These are phyloP conservation scores for Gnathonemus longibarbis DNA, from an alignment of 2,113 vertebrate genomes.

Conservation along the genomic window DNA sequence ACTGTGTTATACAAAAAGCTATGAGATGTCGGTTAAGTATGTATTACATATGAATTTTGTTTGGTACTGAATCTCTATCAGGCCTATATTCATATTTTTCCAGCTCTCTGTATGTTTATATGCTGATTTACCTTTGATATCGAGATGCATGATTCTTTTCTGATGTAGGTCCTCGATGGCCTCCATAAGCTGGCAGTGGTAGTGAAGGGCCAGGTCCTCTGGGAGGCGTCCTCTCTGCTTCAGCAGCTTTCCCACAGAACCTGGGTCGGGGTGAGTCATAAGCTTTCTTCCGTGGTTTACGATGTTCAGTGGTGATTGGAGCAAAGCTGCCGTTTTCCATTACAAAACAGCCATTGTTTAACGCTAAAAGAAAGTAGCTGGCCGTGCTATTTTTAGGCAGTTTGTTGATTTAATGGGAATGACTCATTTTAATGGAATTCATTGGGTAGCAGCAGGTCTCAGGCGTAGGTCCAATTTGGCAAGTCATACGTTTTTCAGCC, in stretches of 20 bases:
- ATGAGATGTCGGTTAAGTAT: not conserved
- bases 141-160: slow-evolving; percentile 76
- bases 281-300: not conserved
- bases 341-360: not conserved
- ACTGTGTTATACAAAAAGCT: not conserved
- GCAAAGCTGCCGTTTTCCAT: not conserved
- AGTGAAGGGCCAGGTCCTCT: slow-evolving; percentile 82
- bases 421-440: slow-evolving; percentile 2
- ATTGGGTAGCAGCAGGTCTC: not conserved
- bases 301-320: no score
- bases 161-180: slow-evolving; percentile 85
- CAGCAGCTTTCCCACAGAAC: slow-evolving; percentile 79
- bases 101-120: not conserved
- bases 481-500: no score
- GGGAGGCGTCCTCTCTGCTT: slow-evolving; percentile 69
- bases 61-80: not conserved
- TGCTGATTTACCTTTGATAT: slow-evolving; percentile 76
- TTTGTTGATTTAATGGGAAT: not conserved
- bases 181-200: slow-evolving; percentile 76
- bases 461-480: not conserved
- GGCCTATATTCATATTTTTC: not conserved
- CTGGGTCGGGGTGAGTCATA: slow-evolving; percentile 37
- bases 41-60: not conserved
- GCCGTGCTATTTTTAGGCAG: not conserved
- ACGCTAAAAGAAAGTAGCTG: not conserved